Evolutionary conservation across 1,140 invertebrate species (phyloP).

Genomic region (Drosophila sp.): DNA sequence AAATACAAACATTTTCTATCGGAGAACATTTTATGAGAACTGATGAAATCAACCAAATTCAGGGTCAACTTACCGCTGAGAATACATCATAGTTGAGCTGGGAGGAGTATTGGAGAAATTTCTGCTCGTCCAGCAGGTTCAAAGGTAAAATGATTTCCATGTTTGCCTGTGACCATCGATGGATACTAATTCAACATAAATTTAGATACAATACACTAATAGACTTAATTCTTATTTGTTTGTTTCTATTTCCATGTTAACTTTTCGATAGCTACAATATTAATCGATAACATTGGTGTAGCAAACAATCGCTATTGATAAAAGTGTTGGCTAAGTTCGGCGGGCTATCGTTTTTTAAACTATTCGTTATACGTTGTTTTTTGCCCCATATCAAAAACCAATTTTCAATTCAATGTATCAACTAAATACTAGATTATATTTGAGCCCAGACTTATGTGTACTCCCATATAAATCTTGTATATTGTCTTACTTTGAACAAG

Average conservation of each 20-base stretch:
- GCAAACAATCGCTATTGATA: too few species aligned
- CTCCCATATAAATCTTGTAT: constrained; percentile 52
- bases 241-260: too few species aligned
- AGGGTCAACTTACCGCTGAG: constrained; percentile 41
- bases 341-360: too few species aligned
- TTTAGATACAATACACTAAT: too few species aligned
- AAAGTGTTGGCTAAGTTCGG: too few species aligned
- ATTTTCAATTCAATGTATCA: not conserved
- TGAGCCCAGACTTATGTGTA: constrained; percentile 15
- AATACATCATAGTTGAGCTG: constrained; percentile 63
- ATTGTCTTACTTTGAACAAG: constrained; percentile 71
- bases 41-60: not conserved
- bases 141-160: constrained; percentile 62
- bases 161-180: too few species aligned
- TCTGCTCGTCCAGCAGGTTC: constrained; percentile 39
- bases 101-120: constrained; percentile 52
- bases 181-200: too few species aligned
- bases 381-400: not conserved
- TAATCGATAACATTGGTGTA: too few species aligned
- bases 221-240: too few species aligned
- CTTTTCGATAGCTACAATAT: too few species aligned
- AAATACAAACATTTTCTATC: constrained; percentile 69
- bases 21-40: not conserved
- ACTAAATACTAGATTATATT: constrained; percentile 11
- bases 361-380: too few species aligned